These are phyloP conservation scores for Scalopus aquaticus DNA, from an alignment of 2,113 vertebrate species.

Conservation along the genomic window DNA sequence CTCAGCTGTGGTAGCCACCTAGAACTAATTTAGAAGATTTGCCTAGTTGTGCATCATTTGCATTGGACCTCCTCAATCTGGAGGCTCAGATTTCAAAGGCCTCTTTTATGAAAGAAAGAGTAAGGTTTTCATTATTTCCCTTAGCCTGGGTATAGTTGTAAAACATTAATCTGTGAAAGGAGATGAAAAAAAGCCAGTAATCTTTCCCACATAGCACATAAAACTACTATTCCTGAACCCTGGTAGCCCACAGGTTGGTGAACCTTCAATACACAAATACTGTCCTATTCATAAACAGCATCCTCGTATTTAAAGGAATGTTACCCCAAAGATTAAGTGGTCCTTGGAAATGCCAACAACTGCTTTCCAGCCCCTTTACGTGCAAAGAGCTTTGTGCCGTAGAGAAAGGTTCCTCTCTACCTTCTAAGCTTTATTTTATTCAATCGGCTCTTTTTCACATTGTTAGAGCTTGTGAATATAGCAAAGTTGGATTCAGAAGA, in stretches of 20 bases:
- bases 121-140: conserved; percentile 43
- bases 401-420: conserved; percentile 83
- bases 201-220: conserved; percentile 28
- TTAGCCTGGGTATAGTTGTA: conserved; percentile 18
- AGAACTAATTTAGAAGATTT: background rate
- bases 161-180: conserved; percentile 44
- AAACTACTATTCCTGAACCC: background rate
- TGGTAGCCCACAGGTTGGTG: conserved; percentile 12
- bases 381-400: conserved; percentile 81
- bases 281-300: background rate
- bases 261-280: background rate
- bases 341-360: conserved; percentile 74
- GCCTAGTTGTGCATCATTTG: conserved; percentile 23
- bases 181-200: conserved; percentile 17
- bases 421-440: conserved; percentile 85
- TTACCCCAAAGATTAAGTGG: conserved; percentile 68
- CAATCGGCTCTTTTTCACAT: conserved; percentile 83
- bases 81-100: conserved; percentile 50
- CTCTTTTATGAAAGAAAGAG: conserved; percentile 48
- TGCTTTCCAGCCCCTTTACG: conserved; percentile 63
- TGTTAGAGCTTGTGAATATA: conserved; percentile 86
- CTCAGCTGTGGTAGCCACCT: background rate
- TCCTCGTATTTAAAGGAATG: conserved; percentile 72
- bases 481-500: conserved; percentile 88
- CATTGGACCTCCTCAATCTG: background rate